These are phyloP conservation scores for Goniozus legneri DNA, from an alignment of 1,140 invertebrate species.

Conservation along the genomic window DNA sequence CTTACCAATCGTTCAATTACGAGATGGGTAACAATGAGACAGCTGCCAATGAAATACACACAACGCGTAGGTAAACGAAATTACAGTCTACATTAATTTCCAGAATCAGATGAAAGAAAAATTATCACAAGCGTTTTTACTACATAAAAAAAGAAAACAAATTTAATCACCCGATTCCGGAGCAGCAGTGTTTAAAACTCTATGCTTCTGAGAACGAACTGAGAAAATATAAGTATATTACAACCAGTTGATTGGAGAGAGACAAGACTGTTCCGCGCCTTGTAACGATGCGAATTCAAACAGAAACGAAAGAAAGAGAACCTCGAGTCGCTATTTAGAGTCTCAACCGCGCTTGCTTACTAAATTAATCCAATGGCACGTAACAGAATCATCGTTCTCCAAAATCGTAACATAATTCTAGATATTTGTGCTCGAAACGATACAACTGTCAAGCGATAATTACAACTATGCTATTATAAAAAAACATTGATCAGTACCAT, in stretches of 20 bases:
- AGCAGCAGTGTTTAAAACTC: too few species aligned
- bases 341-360: neutral
- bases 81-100: constrained; percentile 25
- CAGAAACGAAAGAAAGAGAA: too few species aligned
- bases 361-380: constrained; percentile 1
- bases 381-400: constrained; percentile 9
- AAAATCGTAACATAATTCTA: constrained; percentile 15
- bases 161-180: too few species aligned
- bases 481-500: constrained; percentile 31
- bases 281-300: neutral
- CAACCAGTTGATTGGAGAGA: constrained; percentile 10
- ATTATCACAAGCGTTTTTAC: too few species aligned
- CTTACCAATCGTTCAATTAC: too few species aligned
- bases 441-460: constrained; percentile 31
- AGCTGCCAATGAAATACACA: constrained; percentile 34
- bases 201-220: too few species aligned
- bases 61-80: constrained; percentile 26
- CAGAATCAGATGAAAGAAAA: constrained; percentile 17
- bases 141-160: too few species aligned
- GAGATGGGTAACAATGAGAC: too few species aligned
- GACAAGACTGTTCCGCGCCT: neutral
- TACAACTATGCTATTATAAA: constrained; percentile 30
- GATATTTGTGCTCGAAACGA: constrained; percentile 23
- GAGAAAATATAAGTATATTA: neutral
- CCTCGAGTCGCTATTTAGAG: too few species aligned